Evolutionary conservation across 2,113 vertebrate species (phyloP).

Genomic region (Glaucidium brasilianum): DNA sequence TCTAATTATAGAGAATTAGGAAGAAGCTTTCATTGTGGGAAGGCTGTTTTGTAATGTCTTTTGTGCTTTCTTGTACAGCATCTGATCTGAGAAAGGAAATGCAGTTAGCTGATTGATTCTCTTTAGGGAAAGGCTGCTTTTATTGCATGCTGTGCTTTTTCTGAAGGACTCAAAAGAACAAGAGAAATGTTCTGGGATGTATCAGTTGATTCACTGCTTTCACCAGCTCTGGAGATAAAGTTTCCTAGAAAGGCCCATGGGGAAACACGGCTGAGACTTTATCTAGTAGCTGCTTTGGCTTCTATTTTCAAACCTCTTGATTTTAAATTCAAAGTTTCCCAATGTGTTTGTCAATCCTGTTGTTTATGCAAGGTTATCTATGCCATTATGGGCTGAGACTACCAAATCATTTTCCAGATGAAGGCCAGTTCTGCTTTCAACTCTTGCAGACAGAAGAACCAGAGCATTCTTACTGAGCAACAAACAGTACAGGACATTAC

Average conservation of each 20-base stretch:
- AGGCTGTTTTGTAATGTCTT: constrained; percentile 38
- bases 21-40: constrained; percentile 47
- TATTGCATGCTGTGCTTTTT: constrained; percentile 9
- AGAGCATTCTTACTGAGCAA: neutral
- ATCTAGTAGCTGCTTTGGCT: neutral
- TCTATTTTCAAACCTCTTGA: neutral
- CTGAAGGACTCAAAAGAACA: neutral
- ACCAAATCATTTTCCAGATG: neutral
- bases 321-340: neutral
- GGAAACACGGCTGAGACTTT: neutral
- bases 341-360: neutral
- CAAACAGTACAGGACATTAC: neutral
- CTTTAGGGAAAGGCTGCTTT: constrained; percentile 3
- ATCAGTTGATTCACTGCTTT: constrained; percentile 20
- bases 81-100: constrained; percentile 54
- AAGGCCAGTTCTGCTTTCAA: neutral
- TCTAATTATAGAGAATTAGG: constrained; percentile 63
- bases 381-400: neutral
- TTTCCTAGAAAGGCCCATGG: constrained; percentile 2
- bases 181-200: neutral
- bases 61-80: constrained; percentile 32
- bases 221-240: neutral
- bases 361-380: neutral
- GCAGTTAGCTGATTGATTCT: constrained; percentile 33
- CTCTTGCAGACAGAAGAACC: neutral